Conservation (phyloP, 2,113 vertebrate genomes). For the Dromiciops gliroides region DNA sequence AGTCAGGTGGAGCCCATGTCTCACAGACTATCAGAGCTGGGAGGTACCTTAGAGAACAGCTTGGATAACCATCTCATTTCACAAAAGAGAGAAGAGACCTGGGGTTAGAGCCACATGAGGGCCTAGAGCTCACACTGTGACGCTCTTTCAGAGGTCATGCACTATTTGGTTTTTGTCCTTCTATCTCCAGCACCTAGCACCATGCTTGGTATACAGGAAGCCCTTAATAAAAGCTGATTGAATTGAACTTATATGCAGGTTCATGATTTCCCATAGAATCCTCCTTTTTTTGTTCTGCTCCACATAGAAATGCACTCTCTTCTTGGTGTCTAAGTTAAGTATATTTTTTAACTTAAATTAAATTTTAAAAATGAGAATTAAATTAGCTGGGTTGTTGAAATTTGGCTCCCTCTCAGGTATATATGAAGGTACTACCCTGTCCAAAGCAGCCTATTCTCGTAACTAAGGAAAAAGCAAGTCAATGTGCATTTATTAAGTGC, state of each 20-base stretch:
- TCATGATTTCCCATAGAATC: background rate
- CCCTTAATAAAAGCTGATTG: background rate
- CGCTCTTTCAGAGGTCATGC: background rate
- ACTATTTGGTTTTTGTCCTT: background rate
- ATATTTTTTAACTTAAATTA: background rate
- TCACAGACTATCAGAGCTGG: background rate
- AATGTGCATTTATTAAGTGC: background rate
- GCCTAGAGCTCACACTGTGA: background rate
- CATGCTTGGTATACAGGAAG: background rate
- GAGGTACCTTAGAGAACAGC: background rate
- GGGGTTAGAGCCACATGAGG: background rate
- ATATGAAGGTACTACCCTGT: background rate
- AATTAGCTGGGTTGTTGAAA: background rate
- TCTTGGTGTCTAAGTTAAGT: background rate
- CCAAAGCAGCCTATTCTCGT: background rate
- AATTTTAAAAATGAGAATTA: background rate
- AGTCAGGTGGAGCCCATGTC: background rate
- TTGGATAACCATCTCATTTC: background rate
- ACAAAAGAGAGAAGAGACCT: background rate
- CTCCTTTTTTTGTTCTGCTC: background rate
- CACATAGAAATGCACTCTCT: background rate
- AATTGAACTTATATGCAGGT: background rate
- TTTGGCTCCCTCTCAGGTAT: background rate
- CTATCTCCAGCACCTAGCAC: background rate
- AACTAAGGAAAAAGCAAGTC: background rate